Evolutionary conservation across 2,113 vertebrate species (phyloP), one percentile per base, ranked within the genome.

Genomic region (Syrmaticus mikado): DNA sequence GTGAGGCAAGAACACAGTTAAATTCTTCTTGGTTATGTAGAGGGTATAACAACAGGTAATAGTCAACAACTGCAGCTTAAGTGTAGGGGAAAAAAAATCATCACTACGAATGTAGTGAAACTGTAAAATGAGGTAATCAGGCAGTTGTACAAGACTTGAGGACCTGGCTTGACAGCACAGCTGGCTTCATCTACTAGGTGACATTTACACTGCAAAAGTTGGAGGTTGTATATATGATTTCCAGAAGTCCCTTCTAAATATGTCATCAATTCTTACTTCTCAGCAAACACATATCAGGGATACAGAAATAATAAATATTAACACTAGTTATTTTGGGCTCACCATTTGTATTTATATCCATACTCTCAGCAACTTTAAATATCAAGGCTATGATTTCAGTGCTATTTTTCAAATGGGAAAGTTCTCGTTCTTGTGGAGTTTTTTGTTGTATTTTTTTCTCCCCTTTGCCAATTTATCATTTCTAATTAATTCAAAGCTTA

Each of bases 261-360:
- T 30, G 85, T 46, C 90, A 76, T 41, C 87, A 74, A 25, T 57
- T 83, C 67, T 0, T 0, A 0, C 6, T 14, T 62, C 90, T 64
- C 87, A 90, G 85, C 94, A 91, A 87, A 82, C 72, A 28, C 40
- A 1, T 14, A 82, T 62, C 61, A 94, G 34, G 74, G 66, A 76
- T 30, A 92, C 90, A 94, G 67, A 93, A 95, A 90, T 91, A 92
- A 85, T 85, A 85, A 90, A 12, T 62, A 92, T 95, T 95, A 94
- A 28, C 76, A 57, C 16, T 38, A 40, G 64, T 55, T 93, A 93
- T 92, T 96, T 93, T 82, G 46, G 78, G 87, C 85, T 80, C 40
- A 60, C 87, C 92, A 82, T 92, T 89, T 87, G 81, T 85, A 77
- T 94, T 94, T 96, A 77, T 91, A 89, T 66, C 72, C 78, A 89